phyloP scores from a whole-genome alignment of 2,888 invertebrate genomes.

The Caenorhabditis macrosperma region DNA sequence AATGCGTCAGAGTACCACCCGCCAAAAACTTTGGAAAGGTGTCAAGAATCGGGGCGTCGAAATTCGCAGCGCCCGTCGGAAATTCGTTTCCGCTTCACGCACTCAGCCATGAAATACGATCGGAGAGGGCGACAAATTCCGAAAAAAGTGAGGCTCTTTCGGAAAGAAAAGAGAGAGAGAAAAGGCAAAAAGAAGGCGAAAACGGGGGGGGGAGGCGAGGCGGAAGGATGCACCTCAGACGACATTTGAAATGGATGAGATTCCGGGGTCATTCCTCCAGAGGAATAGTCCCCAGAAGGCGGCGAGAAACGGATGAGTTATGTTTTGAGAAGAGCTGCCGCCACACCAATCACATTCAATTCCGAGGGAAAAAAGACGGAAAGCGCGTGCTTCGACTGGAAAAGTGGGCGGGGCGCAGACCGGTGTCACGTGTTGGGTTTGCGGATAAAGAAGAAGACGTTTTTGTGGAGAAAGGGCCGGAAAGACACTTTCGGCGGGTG shows the following conservation, averaged over 20 bases:
- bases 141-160: slow-evolving; percentile 26
- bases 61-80: background rate
- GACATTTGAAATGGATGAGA: slow-evolving; percentile 64
- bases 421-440: slow-evolving; percentile 28
- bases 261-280: slow-evolving; percentile 49
- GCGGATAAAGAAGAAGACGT: slow-evolving; percentile 5
- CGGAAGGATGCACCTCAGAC: slow-evolving; percentile 46
- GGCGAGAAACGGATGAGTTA: slow-evolving; percentile 24
- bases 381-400: slow-evolving; percentile 5
- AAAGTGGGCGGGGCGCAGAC: slow-evolving; percentile 15
- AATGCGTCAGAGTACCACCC: background rate
- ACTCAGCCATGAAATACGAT: slow-evolving; percentile 60
- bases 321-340: background rate
- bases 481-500: too few species aligned
- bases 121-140: slow-evolving; percentile 45
- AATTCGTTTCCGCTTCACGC: slow-evolving; percentile 55
- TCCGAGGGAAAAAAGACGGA: slow-evolving; percentile 1
- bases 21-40: slow-evolving; percentile 18
- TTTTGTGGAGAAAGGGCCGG: background rate
- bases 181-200: slow-evolving; percentile 24
- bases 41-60: slow-evolving; percentile 41
- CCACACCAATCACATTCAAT: slow-evolving; percentile 49
- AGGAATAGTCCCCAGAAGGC: background rate
- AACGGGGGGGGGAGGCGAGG: slow-evolving; percentile 20
- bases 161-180: slow-evolving; percentile 1